Conservation (phyloP, 2,113 vertebrate species). For the Chionomys nivalis region DNA sequence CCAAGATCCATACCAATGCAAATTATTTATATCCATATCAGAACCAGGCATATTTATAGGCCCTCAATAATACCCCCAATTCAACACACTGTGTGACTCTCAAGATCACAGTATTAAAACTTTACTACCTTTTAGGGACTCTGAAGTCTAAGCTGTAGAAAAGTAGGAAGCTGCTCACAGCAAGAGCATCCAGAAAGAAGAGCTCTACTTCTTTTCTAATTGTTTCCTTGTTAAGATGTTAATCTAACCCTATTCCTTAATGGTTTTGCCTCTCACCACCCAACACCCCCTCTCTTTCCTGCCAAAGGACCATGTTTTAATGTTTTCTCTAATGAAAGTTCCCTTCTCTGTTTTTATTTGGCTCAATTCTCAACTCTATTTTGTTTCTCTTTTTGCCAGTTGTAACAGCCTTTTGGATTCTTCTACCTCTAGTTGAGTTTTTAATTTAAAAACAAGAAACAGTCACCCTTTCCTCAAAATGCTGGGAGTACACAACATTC, state of each 20-base stretch:
- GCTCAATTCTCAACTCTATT: neutral
- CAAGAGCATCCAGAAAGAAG: neutral
- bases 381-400: neutral
- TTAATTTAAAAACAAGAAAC: neutral
- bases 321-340: neutral
- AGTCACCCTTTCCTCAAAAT: neutral
- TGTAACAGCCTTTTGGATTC: neutral
- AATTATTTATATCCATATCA: no score
- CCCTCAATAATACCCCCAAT: neutral
- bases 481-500: neutral
- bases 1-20: no score
- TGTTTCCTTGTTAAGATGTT: neutral
- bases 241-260: neutral
- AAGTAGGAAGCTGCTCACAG: neutral
- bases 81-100: neutral
- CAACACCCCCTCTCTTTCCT: neutral
- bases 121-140: conserved; percentile 6
- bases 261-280: neutral
- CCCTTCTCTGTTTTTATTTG: neutral
- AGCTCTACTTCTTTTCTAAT: neutral
- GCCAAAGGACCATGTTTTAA: neutral
- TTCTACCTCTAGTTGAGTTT: neutral
- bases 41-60: neutral
- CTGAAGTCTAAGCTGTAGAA: neutral
- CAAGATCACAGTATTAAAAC: neutral